A percentile compares a stretch with the other conserved stretches of the same genome.
These are phyloP conservation scores for Neodiprion virginianus DNA, from an alignment of 1,140 invertebrate species.

Conservation along the genomic window DNA sequence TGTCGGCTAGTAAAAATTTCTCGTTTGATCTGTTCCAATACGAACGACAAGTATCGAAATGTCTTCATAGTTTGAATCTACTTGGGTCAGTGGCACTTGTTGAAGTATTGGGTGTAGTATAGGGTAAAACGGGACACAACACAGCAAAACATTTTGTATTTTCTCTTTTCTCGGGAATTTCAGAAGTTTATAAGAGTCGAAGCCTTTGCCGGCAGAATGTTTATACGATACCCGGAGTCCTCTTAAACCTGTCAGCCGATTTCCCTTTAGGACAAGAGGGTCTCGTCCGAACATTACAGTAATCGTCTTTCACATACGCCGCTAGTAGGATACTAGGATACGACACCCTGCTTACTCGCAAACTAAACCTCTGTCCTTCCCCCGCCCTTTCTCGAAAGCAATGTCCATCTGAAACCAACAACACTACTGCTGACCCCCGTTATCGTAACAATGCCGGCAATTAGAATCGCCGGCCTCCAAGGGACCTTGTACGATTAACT, in stretches of 20 bases:
- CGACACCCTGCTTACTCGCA: slow-evolving; percentile 55
- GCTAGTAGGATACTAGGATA: slow-evolving; percentile 33
- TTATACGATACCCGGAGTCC: slow-evolving; percentile 33
- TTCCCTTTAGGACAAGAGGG: slow-evolving; percentile 30
- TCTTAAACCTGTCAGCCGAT: slow-evolving; percentile 38
- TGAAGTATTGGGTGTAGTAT: too few relatives aligned
- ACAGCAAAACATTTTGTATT: too few relatives aligned
- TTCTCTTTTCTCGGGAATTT: too few relatives aligned
- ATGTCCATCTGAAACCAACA: slow-evolving; percentile 27
- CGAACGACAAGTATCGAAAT: too few relatives aligned
- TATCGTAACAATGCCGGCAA: slow-evolving; percentile 10
- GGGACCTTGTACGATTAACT: slow-evolving; percentile 1
- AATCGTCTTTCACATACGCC: background rate
- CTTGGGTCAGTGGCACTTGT: too few relatives aligned
- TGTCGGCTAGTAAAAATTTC: too few relatives aligned
- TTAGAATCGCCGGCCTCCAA: background rate
- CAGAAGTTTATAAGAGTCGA: background rate
- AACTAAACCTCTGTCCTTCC: slow-evolving; percentile 39
- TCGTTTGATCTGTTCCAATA: too few relatives aligned
- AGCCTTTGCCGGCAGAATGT: background rate
- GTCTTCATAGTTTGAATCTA: too few relatives aligned
- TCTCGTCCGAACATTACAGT: slow-evolving; percentile 5
- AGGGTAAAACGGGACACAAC: too few relatives aligned
- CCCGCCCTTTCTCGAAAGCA: slow-evolving; percentile 32
- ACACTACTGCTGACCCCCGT: background rate